Conservation (phyloP, 2,113 vertebrate genomes). For the Corythoichthys haematopterus region DNA sequence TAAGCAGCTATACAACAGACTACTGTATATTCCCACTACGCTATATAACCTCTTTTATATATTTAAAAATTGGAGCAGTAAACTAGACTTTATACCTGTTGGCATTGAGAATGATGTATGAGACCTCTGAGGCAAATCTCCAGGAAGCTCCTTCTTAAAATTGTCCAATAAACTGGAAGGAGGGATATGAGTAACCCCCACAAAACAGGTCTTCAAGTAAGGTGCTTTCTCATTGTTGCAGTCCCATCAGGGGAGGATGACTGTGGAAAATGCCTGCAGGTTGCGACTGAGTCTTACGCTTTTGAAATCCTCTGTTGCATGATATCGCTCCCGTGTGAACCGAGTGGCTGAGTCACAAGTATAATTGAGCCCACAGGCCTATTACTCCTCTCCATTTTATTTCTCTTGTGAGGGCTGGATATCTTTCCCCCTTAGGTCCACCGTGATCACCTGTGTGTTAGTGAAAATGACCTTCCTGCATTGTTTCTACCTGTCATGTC, state of each 20-base stretch:
- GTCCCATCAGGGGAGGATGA: slow-evolving; percentile 28
- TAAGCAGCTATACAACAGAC: no score
- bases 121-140: slow-evolving; percentile 30
- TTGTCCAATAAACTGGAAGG: slow-evolving; percentile 41
- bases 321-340: slow-evolving; percentile 30
- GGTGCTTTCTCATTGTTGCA: slow-evolving; percentile 25
- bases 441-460: slow-evolving; percentile 29
- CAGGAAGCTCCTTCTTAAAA: slow-evolving; percentile 39
- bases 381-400: slow-evolving; percentile 34
- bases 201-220: slow-evolving; percentile 39
- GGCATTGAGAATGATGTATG: slow-evolving; percentile 35
- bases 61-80: neutral
- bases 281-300: slow-evolving; percentile 40
- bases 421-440: slow-evolving; percentile 14
- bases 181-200: slow-evolving; percentile 26
- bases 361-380: slow-evolving; percentile 38
- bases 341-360: slow-evolving; percentile 37
- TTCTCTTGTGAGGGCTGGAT: slow-evolving; percentile 37
- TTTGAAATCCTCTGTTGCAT: slow-evolving; percentile 37
- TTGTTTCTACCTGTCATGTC: slow-evolving; percentile 3
- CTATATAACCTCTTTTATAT: neutral
- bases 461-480: slow-evolving; percentile 27
- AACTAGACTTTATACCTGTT: neutral
- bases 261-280: slow-evolving; percentile 27
- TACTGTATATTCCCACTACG: neutral